Base-by-base conservation (phyloP, 2,113 vertebrate species). In the Ellobius talpinus region DNA sequence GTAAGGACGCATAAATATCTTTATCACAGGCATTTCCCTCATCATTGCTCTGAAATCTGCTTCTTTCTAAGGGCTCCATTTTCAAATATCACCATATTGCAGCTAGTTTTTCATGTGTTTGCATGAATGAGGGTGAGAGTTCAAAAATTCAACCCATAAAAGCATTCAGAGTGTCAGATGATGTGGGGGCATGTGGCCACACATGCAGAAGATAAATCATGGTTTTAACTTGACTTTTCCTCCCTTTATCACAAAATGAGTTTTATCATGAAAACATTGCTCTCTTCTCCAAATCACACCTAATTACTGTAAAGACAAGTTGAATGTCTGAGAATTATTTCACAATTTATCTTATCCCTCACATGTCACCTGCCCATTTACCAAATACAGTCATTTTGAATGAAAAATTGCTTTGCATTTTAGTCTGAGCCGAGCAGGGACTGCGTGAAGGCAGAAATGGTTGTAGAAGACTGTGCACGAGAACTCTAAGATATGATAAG, bases 381-480 rank as follows among this genome's bases (percentile, higher is more conserved):
- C 73, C 31, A 96, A 91, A 70, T 77, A 94, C 82, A 87, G 45
- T 52, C 16, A 13, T 72, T 97, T 93, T 95, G 33, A 96, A 47
- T 92, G 77, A 89, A 50, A 89, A 16, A 89, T 85, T 91, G 42
- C 24, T 13, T 3, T 88, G 33, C 7, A 33, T 12, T 88, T 39
- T 65, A 65, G 39, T 87, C 90, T 52, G 74, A 89, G 50, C 7
- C 52, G 3, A 66, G 81, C 58, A 3, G 17, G 12, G 39, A 94
- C 65, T 17, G 29, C 13, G 42, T 81, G 65, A 74, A 74, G 26
- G 82, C 73, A 89, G 42, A 95, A 95, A 89, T 31, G 58, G 29
- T 77, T 95, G 50, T 82, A 55, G n/a, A 96, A 92, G 23, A 72
- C 10, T 68, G 12, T 73, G 4, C 19, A 31, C 73, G 23, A 74